phyloP scores from a whole-genome alignment of 2,113 vertebrate species.

The Lipophrys pholis region DNA sequence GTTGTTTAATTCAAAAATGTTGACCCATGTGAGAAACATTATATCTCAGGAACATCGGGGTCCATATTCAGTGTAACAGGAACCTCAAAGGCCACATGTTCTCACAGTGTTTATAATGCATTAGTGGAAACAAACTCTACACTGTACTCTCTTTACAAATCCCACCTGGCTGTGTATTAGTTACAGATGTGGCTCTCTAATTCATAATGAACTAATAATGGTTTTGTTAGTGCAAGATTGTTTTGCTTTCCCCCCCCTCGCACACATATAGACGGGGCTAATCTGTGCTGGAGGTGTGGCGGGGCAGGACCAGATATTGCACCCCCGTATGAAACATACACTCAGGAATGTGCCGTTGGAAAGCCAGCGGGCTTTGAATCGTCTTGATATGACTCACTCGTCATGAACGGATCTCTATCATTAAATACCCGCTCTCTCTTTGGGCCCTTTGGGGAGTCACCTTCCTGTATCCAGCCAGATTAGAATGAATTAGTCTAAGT shows the following conservation, averaged over 20 bases:
- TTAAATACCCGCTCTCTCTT: conserved; percentile 85
- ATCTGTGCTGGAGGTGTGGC: conserved; percentile 94
- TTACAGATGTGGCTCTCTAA: conserved; percentile 96
- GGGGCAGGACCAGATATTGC: conserved; percentile 88
- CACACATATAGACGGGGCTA: conserved; percentile 87
- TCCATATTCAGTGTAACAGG: conserved; percentile 77
- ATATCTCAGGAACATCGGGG: conserved; percentile 71
- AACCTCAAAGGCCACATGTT: conserved; percentile 80
- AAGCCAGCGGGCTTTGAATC: conserved; percentile 73
- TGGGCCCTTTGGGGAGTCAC: conserved; percentile 81
- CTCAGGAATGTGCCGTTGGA: conserved; percentile 84
- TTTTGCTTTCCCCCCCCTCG: conserved; percentile 70
- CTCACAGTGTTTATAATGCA: conserved; percentile 79
- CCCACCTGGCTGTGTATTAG: conserved; percentile 79
- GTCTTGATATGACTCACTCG: conserved; percentile 87
- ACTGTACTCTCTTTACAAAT: conserved; percentile 81
- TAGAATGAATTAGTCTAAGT: conserved; percentile 69
- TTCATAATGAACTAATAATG: conserved; percentile 93
- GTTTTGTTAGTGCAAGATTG: conserved; percentile 87
- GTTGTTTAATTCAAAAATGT: conserved; percentile 79
- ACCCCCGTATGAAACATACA: conserved; percentile 90
- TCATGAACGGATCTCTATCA: conserved; percentile 87
- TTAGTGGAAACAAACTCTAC: conserved; percentile 84
- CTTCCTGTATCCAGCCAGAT: conserved; percentile 85
- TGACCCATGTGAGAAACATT: conserved; percentile 80